A percentile compares a stretch with the other conserved stretches of the same genome.
These are phyloP conservation scores for Abramis brama DNA, from an alignment of 2,113 vertebrate genomes.

Conservation along the genomic window DNA sequence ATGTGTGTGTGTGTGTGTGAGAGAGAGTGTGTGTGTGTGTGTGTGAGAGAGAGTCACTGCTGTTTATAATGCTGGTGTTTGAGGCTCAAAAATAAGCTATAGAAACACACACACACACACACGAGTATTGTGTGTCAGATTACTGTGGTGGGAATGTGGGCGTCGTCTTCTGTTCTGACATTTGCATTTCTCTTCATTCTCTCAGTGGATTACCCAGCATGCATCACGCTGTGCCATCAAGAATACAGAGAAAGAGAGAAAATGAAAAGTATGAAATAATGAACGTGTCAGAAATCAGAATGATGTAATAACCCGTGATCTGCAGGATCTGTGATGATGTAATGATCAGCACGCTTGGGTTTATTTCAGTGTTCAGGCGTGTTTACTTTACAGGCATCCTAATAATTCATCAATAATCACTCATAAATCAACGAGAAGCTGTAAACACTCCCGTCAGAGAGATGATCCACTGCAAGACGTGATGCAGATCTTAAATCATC, in stretches of 20 bases:
- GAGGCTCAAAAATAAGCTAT: neutral
- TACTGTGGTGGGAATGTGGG: neutral
- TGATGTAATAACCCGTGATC: neutral
- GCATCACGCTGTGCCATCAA: neutral
- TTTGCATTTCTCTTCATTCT: slow-evolving; percentile 6
- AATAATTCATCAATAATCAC: neutral
- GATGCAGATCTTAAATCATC: no score
- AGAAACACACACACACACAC: neutral
- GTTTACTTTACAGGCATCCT: neutral
- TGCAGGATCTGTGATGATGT: neutral
- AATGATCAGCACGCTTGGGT: no score
- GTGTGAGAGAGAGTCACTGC: neutral
- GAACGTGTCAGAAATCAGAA: neutral
- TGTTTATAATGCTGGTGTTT: neutral
- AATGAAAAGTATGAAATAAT: neutral
- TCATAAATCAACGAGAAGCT: neutral
- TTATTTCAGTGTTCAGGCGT: neutral
- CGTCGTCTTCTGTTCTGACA: slow-evolving; percentile 1
- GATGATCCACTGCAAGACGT: no score
- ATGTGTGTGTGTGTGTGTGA: no score
- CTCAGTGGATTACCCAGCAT: slow-evolving; percentile 12
- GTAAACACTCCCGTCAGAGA: neutral
- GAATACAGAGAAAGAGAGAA: neutral
- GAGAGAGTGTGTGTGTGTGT: no score
- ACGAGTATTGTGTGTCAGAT: neutral